phyloP scores from a whole-genome alignment of 2,888 invertebrate genomes.

The Pterostichus niger region DNA sequence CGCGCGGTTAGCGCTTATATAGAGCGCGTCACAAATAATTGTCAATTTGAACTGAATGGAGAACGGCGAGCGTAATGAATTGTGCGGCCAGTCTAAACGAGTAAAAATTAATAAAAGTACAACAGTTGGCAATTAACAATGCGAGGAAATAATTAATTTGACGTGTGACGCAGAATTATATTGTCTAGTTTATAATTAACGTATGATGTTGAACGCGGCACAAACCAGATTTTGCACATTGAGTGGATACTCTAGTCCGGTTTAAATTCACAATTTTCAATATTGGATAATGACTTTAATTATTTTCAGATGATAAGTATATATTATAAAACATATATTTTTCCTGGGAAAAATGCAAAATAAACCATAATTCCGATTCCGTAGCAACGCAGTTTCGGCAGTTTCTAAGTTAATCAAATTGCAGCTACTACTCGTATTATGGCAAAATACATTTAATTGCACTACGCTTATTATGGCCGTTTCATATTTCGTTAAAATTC shows the following conservation, averaged over 20 bases:
- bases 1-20: constrained; percentile 1
- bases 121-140: constrained; percentile 28
- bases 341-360: too few relatives aligned
- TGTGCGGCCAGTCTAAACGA: not conserved
- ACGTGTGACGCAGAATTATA: constrained; percentile 12
- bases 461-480: too few relatives aligned
- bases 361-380: too few relatives aligned
- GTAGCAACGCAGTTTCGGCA: too few relatives aligned
- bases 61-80: constrained; percentile 13
- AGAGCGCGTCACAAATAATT: not conserved
- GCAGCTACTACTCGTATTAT: too few relatives aligned
- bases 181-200: constrained; percentile 8
- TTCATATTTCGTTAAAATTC: too few relatives aligned
- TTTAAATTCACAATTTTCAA: not conserved
- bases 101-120: constrained; percentile 27
- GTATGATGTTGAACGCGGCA: constrained; percentile 1
- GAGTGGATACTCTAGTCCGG: not conserved
- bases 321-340: too few relatives aligned
- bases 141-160: constrained; percentile 38
- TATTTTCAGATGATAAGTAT: too few relatives aligned
- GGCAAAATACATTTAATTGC: too few relatives aligned
- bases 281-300: too few relatives aligned
- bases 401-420: too few relatives aligned
- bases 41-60: not conserved
- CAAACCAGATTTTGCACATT: constrained; percentile 10